These are phyloP conservation scores for Rhamnusium bicolor DNA, from an alignment of 2,888 invertebrate genomes.

Conservation along the genomic window DNA sequence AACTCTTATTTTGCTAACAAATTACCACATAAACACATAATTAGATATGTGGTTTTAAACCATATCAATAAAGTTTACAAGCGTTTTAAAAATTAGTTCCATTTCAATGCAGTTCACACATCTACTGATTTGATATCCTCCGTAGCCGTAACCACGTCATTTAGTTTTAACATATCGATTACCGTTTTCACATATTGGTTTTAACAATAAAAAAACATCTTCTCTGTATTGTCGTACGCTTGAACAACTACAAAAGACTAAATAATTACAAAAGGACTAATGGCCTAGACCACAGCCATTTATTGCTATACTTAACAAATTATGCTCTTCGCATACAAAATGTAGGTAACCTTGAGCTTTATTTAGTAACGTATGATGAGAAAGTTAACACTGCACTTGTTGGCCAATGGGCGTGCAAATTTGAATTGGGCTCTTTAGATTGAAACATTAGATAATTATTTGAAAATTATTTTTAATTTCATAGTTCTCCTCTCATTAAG, in stretches of 20 bases:
- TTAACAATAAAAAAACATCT: not conserved
- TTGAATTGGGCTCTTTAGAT: not conserved
- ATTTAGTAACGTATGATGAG: conserved; percentile 49
- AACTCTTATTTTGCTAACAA: too few relatives aligned
- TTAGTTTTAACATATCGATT: too few relatives aligned
- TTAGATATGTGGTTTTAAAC: too few relatives aligned
- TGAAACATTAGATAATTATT: not conserved
- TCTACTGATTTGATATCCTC: too few relatives aligned
- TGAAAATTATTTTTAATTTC: not conserved
- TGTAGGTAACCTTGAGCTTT: conserved; percentile 54
- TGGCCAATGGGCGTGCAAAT: conserved; percentile 18
- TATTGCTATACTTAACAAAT: conserved; percentile 35
- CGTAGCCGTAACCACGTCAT: too few relatives aligned
- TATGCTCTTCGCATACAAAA: conserved; percentile 51
- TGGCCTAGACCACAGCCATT: not conserved
- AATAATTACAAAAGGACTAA: conserved; percentile 1
- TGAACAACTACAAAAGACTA: not conserved
- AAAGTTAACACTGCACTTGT: conserved; percentile 43
- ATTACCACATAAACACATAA: too few relatives aligned
- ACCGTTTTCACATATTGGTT: not conserved
- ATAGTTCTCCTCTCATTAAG: not conserved
- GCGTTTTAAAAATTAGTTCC: too few relatives aligned
- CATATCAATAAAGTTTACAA: too few relatives aligned
- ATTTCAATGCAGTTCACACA: too few relatives aligned
- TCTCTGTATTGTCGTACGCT: not conserved